Evolutionary conservation across 1,140 invertebrate genomes (phyloP).

Genomic region (Sarcophaga peregrina): DNA sequence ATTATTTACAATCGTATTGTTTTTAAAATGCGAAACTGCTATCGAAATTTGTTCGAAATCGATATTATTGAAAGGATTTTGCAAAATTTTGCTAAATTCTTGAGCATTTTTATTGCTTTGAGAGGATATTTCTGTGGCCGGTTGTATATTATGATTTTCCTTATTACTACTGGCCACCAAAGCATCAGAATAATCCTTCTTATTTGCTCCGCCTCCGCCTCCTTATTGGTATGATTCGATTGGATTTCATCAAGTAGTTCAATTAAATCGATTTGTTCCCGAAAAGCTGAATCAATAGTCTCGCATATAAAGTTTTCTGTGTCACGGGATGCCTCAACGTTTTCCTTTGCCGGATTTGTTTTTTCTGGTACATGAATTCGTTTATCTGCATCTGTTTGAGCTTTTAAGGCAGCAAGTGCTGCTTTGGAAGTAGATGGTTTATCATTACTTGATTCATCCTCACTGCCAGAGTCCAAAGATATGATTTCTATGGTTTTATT

Average conservation of each 20-base stretch:
- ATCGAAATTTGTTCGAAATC: too few relatives aligned
- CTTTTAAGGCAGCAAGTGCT: neutral
- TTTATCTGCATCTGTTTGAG: neutral
- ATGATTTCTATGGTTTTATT: neutral
- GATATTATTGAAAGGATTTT: too few relatives aligned
- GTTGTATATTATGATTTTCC: neutral
- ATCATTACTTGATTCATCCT: neutral
- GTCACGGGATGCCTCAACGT: neutral
- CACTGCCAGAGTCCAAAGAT: neutral
- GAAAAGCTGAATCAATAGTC: neutral
- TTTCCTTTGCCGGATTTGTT: neutral
- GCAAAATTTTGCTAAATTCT: too few relatives aligned
- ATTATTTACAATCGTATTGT: neutral
- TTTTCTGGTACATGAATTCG: neutral
- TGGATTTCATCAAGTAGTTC: neutral
- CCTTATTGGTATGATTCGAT: too few relatives aligned
- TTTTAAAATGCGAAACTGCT: neutral
- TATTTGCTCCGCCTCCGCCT: too few relatives aligned
- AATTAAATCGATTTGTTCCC: neutral
- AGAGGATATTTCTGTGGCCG: neutral
- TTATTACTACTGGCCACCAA: neutral
- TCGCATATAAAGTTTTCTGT: neutral
- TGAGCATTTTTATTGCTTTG: neutral
- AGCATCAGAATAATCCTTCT: neutral
- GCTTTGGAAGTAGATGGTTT: neutral